These are phyloP conservation scores for Brachyalestes nurse DNA, from an alignment of 2,797 vertebrate species.

Conservation along the genomic window DNA sequence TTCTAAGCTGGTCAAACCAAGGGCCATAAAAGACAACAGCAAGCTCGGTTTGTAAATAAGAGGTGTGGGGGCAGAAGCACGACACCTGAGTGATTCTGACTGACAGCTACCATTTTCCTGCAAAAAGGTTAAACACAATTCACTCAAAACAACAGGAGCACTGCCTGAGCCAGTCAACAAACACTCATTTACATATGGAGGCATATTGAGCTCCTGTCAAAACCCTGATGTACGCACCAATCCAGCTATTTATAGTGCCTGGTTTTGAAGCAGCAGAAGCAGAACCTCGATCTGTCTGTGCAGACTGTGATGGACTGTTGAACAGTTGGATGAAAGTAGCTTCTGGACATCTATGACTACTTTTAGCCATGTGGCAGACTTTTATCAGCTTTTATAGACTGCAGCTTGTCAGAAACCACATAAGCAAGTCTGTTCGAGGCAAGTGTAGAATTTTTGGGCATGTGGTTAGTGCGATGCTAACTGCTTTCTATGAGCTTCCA, in stretches of 20 bases:
- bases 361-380: too few relatives aligned
- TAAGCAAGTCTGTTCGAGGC: too few relatives aligned
- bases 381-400: not conserved
- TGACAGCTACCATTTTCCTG: slow-evolving; percentile 19
- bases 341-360: not conserved
- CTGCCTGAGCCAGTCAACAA: slow-evolving; percentile 5
- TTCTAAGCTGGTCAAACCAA: not conserved
- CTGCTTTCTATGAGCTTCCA: too few relatives aligned
- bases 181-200: slow-evolving; percentile 14
- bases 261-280: not conserved
- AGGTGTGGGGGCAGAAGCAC: not conserved
- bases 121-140: slow-evolving; percentile 29
- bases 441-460: too few relatives aligned
- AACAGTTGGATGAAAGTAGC: not conserved
- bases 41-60: not conserved
- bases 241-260: not conserved
- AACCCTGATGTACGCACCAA: slow-evolving; percentile 3
- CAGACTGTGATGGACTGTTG: not conserved
- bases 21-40: not conserved
- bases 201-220: slow-evolving; percentile 31
- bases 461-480: too few relatives aligned
- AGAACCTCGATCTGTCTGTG: not conserved
- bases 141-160: slow-evolving; percentile 10
- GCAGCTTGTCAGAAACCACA: not conserved
- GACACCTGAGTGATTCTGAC: not conserved